Percentiles rank a stretch among this genome's conserved stretches.
These are phyloP conservation scores for Andrena dorsata DNA, from an alignment of 2,888 invertebrate genomes.

Conservation along the genomic window DNA sequence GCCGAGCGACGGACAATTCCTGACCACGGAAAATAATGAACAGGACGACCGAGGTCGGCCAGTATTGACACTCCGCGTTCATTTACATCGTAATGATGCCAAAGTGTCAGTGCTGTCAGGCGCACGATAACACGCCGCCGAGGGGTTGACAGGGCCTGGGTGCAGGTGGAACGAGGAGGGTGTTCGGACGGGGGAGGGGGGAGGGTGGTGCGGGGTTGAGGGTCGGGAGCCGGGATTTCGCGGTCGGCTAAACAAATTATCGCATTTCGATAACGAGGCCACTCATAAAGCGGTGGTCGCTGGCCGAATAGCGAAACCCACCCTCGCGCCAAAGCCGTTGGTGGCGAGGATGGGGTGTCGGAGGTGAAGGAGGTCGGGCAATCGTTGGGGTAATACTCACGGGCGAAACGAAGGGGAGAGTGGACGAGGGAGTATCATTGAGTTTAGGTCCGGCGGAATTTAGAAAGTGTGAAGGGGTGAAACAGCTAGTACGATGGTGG, in stretches of 20 bases:
- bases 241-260: constrained; percentile 77
- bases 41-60: constrained; percentile 58
- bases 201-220: constrained; percentile 18
- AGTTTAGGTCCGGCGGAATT: neutral
- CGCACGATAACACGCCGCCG: constrained; percentile 65
- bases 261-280: constrained; percentile 78
- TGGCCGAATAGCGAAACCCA: constrained; percentile 4
- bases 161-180: constrained; percentile 25
- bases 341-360: neutral
- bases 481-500: neutral
- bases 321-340: neutral
- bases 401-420: neutral
- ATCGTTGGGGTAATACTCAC: neutral
- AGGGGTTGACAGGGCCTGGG: constrained; percentile 36
- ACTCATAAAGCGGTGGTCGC: constrained; percentile 64
- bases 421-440: neutral
- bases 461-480: neutral
- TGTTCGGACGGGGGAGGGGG: neutral
- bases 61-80: constrained; percentile 72
- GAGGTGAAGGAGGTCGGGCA: neutral
- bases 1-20: constrained; percentile 39
- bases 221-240: constrained; percentile 60
- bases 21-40: constrained; percentile 74
- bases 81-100: constrained; percentile 78
- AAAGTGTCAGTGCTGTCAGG: constrained; percentile 75